Conservation (phyloP, 92 coral and sea anemone species). For the Porites lobata region DNA sequence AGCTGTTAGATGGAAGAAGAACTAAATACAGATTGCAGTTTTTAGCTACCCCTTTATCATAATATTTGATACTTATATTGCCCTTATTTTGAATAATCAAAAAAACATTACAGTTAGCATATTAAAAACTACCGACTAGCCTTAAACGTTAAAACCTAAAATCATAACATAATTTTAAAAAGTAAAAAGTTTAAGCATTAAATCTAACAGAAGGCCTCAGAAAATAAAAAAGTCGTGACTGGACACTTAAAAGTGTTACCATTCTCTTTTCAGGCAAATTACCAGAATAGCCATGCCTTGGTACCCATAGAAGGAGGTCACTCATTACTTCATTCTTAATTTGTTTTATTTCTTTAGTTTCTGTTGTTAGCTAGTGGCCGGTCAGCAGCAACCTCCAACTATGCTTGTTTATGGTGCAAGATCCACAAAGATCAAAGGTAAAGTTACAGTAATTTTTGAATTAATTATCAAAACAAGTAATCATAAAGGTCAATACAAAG, state of each 20-base stretch:
- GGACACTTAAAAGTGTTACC: too few relatives aligned
- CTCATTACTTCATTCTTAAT: not conserved
- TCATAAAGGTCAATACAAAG: too few relatives aligned
- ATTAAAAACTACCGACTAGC: too few relatives aligned
- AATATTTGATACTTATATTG: too few relatives aligned
- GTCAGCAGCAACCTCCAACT: slow-evolving; percentile 46
- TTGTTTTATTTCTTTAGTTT: slow-evolving; percentile 43
- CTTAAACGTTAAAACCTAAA: too few relatives aligned
- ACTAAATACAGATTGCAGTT: not conserved
- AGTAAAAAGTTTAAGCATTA: too few relatives aligned
- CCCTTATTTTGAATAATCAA: too few relatives aligned
- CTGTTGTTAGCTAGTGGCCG: slow-evolving; percentile 65
- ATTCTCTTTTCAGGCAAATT: too few relatives aligned
- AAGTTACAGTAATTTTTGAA: not conserved
- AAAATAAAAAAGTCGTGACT: too few relatives aligned
- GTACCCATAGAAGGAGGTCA: not conserved
- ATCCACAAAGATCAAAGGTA: not conserved
- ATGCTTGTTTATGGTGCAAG: slow-evolving; percentile 61
- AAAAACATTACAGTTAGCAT: too few relatives aligned
- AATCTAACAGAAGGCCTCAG: too few relatives aligned
- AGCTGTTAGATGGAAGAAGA: not conserved
- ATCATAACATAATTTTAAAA: too few relatives aligned
- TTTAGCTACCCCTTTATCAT: not conserved
- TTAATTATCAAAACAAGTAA: not conserved
- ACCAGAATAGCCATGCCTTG: not conserved